phyloP scores from a whole-genome alignment of 2,888 invertebrate species.

The Altica lythri region DNA sequence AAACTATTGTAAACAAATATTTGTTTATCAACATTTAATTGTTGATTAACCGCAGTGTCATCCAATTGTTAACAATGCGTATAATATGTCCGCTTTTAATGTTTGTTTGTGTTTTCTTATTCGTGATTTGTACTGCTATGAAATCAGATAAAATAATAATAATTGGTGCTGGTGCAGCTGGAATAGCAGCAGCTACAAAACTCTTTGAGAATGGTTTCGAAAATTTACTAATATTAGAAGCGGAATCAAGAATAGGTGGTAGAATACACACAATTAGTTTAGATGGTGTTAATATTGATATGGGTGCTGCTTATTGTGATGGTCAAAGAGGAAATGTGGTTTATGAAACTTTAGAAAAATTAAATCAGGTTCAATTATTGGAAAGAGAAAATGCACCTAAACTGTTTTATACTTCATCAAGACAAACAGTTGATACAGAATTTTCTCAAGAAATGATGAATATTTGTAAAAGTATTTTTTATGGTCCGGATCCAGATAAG shows the following conservation, averaged over 20 bases:
- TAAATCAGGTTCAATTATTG: constrained; percentile 45
- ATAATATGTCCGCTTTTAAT: too few relatives aligned
- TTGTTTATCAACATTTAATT: too few relatives aligned
- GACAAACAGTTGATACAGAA: constrained; percentile 21
- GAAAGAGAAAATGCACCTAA: constrained; percentile 22
- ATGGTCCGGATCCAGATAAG: background rate
- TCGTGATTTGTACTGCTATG: too few relatives aligned
- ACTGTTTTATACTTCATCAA: constrained; percentile 30
- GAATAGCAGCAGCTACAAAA: constrained; percentile 60
- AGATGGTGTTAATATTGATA: constrained; percentile 41
- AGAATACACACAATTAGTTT: constrained; percentile 45
- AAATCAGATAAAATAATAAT: constrained; percentile 25
- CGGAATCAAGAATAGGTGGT: constrained; percentile 52
- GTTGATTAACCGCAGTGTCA: too few relatives aligned
- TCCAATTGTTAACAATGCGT: too few relatives aligned
- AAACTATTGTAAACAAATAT: too few relatives aligned
- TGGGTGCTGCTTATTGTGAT: constrained; percentile 55
- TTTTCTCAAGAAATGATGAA: constrained; percentile 12
- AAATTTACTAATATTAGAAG: constrained; percentile 58
- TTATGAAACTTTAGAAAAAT: constrained; percentile 48
- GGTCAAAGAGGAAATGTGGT: constrained; percentile 52
- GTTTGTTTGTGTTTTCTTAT: too few relatives aligned
- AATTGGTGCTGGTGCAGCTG: constrained; percentile 31
- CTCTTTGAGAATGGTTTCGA: constrained; percentile 57
- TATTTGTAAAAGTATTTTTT: background rate